Evolutionary conservation across 2,797 vertebrate species (phyloP).

Genomic region (Helarctos malayanus): DNA sequence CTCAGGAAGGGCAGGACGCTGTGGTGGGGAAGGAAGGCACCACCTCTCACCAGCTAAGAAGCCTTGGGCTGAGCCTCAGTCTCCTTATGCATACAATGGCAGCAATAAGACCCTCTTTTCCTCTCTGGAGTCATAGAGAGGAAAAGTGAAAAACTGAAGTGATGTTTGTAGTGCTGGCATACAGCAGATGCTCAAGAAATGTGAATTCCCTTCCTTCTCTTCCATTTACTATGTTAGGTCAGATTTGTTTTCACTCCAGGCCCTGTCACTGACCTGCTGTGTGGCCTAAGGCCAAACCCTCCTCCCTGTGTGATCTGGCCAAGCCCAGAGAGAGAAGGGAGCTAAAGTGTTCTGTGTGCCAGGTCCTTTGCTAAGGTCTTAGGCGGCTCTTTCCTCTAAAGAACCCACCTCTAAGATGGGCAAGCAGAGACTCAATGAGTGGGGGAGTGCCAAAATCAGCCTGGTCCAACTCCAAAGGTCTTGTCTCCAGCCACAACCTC

Average conservation of each 20-base stretch:
- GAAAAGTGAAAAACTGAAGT: not conserved
- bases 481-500: not conserved
- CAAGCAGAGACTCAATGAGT: not conserved
- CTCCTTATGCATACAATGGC: not conserved
- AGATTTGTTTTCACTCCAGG: constrained; percentile 21
- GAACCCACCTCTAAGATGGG: not conserved
- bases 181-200: constrained; percentile 25
- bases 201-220: not conserved
- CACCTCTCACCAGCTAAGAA: not conserved
- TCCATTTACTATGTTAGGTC: not conserved
- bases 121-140: not conserved
- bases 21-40: not conserved
- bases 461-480: not conserved
- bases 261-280: constrained; percentile 2
- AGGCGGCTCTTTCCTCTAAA: not conserved
- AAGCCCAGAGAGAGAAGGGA: not conserved
- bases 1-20: not conserved
- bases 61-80: not conserved
- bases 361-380: constrained; percentile 1
- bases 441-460: not conserved
- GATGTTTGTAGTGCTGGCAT: not conserved
- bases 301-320: not conserved
- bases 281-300: constrained; percentile 11
- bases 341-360: not conserved
- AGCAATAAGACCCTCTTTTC: not conserved